Percentiles rank a stretch among this genome's conserved stretches.
Conservation (phyloP, 2,113 vertebrate genomes). For the Entelurus aequoreus region DNA sequence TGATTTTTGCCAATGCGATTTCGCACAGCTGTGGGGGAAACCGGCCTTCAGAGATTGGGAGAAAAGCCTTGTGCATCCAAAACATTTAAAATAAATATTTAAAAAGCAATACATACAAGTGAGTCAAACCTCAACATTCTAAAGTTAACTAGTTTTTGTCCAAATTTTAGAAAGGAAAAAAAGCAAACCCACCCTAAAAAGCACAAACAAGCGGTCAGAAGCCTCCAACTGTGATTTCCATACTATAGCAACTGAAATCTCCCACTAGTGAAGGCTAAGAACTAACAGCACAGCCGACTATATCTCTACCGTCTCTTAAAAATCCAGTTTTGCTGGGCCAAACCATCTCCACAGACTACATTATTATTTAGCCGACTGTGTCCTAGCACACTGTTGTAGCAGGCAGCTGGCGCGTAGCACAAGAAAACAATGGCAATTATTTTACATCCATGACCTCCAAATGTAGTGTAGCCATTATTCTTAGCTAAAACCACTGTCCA, state of each 20-base stretch:
- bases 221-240: conserved; percentile 43
- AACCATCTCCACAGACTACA: conserved; percentile 46
- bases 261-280: conserved; percentile 66
- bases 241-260: conserved; percentile 67
- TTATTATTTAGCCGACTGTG: conserved; percentile 43
- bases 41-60: conserved; percentile 68
- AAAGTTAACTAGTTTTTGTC: conserved; percentile 53
- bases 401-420: conserved; percentile 67
- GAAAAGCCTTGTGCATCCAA: conserved; percentile 43
- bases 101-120: conserved; percentile 66
- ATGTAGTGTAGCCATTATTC: conserved; percentile 40
- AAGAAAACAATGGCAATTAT: conserved; percentile 40
- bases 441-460: conserved; percentile 44
- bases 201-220: conserved; percentile 57
- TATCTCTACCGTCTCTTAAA: conserved; percentile 56
- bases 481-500: conserved; percentile 48
- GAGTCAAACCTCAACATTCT: conserved; percentile 70
- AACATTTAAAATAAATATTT: conserved; percentile 7
- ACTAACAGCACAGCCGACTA: conserved; percentile 64
- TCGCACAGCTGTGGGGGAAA: conserved; percentile 74
- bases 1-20: conserved; percentile 64
- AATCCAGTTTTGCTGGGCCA: conserved; percentile 61
- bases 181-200: conserved; percentile 64
- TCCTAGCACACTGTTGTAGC: conserved; percentile 51
- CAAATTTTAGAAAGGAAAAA: conserved; percentile 26